phyloP scores from a whole-genome alignment of 2,797 vertebrate species.

The Peromyscus eremicus region DNA sequence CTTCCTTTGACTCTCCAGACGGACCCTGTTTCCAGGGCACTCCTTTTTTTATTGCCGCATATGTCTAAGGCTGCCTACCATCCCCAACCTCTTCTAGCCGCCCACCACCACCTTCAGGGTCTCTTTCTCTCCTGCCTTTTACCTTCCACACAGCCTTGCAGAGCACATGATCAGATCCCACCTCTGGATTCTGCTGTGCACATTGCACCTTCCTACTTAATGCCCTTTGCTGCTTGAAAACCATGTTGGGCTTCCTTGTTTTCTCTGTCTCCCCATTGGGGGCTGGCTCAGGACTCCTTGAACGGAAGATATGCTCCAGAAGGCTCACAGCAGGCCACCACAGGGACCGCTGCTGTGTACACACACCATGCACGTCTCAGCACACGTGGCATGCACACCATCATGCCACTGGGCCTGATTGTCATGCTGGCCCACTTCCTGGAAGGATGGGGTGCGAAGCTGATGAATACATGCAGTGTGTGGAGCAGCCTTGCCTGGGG shows the following conservation, averaged over 20 bases:
- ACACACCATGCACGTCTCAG: not conserved
- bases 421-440: not conserved
- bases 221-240: not conserved
- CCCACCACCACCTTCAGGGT: too few species aligned
- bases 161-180: not conserved
- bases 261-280: not conserved
- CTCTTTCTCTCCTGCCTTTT: not conserved
- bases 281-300: not conserved
- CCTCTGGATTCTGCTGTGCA: not conserved
- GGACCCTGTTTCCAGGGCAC: not conserved
- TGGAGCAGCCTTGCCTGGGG: not conserved
- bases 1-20: not conserved
- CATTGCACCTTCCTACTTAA: not conserved
- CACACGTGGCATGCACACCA: rapidly evolving
- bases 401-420: not conserved
- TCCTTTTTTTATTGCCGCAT: too few species aligned
- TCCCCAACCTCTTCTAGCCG: not conserved
- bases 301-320: not conserved
- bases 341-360: not conserved
- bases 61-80: too few species aligned
- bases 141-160: not conserved
- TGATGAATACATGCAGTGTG: too few species aligned
- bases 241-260: not conserved
- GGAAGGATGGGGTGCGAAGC: not conserved
- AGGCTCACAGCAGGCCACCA: not conserved